Evolutionary conservation across 1,140 invertebrate genomes (phyloP).

Genomic region (Zaprionus gabonicus): DNA sequence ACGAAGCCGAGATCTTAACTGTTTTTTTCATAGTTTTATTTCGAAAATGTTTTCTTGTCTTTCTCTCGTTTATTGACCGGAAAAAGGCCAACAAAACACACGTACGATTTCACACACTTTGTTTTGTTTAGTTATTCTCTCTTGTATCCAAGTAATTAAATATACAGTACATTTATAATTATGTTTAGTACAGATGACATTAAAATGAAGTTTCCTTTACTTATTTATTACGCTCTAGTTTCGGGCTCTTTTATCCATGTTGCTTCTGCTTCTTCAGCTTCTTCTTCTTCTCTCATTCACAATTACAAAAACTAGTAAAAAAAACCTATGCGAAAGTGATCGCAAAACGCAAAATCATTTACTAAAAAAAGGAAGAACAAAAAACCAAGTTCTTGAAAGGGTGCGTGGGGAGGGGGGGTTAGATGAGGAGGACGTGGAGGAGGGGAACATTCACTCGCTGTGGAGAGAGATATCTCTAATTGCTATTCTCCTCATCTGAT

Average conservation of each 20-base stretch:
- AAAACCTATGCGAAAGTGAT: constrained; percentile 56
- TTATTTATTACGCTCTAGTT: constrained; percentile 75
- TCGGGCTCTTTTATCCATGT: constrained; percentile 57
- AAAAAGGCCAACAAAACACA: constrained; percentile 40
- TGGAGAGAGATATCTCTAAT: constrained; percentile 46
- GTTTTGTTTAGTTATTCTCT: constrained; percentile 40
- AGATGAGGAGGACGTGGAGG: background rate
- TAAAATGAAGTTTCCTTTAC: constrained; percentile 69
- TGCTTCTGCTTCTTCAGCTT: constrained; percentile 22
- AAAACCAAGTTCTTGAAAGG: constrained; percentile 29
- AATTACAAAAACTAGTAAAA: constrained; percentile 80
- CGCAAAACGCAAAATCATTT: constrained; percentile 71
- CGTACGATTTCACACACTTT: constrained; percentile 50
- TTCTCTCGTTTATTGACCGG: constrained; percentile 33
- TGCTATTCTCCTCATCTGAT: constrained; percentile 85
- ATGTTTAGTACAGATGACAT: constrained; percentile 76
- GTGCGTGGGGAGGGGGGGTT: background rate
- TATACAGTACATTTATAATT: constrained; percentile 81
- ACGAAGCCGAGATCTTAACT: constrained; percentile 7
- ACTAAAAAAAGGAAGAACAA: constrained; percentile 63
- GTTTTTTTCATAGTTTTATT: constrained; percentile 43
- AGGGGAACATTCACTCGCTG: constrained; percentile 23
- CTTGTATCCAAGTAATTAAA: constrained; percentile 80
- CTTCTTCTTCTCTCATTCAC: background rate
- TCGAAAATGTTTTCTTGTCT: constrained; percentile 39